phyloP scores from a whole-genome alignment of 2,797 vertebrate genomes.

The Rhadinocentrus ornatus region DNA sequence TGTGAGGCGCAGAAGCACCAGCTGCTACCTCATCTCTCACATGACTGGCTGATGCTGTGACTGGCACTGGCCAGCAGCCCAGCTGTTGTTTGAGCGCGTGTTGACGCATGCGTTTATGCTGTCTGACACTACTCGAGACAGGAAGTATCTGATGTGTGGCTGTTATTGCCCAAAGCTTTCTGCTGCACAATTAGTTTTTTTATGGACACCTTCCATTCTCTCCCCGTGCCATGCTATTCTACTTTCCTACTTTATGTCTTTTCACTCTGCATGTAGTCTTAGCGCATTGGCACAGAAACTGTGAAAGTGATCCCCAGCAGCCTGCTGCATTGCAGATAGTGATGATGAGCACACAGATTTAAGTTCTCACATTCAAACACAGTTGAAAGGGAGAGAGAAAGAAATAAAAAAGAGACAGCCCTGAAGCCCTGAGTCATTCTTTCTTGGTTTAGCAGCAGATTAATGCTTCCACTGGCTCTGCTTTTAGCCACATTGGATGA shows the following conservation, averaged over 20 bases:
- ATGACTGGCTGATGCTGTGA: slow-evolving; percentile 49
- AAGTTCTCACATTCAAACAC: slow-evolving; percentile 66
- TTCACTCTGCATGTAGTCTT: slow-evolving; percentile 34
- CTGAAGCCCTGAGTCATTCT: slow-evolving; percentile 58
- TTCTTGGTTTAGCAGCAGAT: slow-evolving; percentile 51
- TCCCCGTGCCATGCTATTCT: slow-evolving; percentile 16
- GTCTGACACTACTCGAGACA: slow-evolving; percentile 39
- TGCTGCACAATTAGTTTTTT: slow-evolving; percentile 30
- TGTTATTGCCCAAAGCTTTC: slow-evolving; percentile 35
- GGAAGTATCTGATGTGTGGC: slow-evolving; percentile 59
- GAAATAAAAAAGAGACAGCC: slow-evolving; percentile 11
- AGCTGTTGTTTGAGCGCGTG: slow-evolving; percentile 30
- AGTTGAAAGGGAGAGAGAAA: slow-evolving; percentile 44
- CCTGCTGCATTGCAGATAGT: slow-evolving; percentile 84
- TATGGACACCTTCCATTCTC: slow-evolving; percentile 24
- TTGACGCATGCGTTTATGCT: slow-evolving; percentile 7
- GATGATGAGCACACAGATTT: slow-evolving; percentile 73
- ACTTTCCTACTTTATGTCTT: slow-evolving; percentile 34
- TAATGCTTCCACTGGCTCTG: slow-evolving; percentile 53
- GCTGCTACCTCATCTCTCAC: slow-evolving; percentile 49
- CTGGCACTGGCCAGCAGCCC: slow-evolving; percentile 48
- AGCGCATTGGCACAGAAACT: slow-evolving; percentile 66
- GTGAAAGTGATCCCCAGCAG: slow-evolving; percentile 69
- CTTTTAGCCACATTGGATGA: slow-evolving; percentile 54
- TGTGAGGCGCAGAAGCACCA: slow-evolving; percentile 34